phyloP scores from a whole-genome alignment of 1,140 invertebrate genomes.

The Drosophila carrolli region DNA sequence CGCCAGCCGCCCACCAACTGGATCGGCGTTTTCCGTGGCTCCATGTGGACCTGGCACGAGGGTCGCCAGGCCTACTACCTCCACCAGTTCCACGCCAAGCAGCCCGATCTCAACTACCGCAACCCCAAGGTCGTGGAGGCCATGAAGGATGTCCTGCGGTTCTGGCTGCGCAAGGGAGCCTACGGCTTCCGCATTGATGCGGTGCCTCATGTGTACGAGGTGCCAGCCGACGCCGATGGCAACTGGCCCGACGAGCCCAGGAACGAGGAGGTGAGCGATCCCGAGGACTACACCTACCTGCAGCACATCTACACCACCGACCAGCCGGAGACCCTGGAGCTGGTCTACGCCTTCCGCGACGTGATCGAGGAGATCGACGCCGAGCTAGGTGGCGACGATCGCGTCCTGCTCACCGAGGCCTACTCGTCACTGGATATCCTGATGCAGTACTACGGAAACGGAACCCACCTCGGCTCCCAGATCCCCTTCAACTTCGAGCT shows the following conservation, averaged over 20 bases:
- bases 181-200: constrained; percentile 92
- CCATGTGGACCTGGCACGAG: constrained; percentile 90
- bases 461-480: constrained; percentile 86
- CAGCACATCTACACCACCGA: constrained; percentile 88
- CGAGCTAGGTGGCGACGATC: constrained; percentile 73
- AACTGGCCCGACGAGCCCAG: constrained; percentile 86
- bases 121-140: constrained; percentile 87
- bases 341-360: constrained; percentile 86
- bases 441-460: constrained; percentile 88
- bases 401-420: constrained; percentile 91
- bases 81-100: constrained; percentile 89
- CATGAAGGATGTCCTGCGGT: constrained; percentile 89
- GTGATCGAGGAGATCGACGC: constrained; percentile 85
- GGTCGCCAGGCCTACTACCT: constrained; percentile 90
- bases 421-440: constrained; percentile 87
- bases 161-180: constrained; percentile 91
- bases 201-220: constrained; percentile 87
- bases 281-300: constrained; percentile 86
- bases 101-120: constrained; percentile 92
- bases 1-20: constrained; percentile 88
- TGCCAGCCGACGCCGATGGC: constrained; percentile 86
- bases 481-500: constrained; percentile 90
- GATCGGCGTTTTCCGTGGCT: constrained; percentile 88
- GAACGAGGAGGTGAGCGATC: constrained; percentile 63
- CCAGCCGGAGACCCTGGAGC: constrained; percentile 86